phyloP scores from a whole-genome alignment of 2,113 vertebrate species.

The Ptyas mucosa region DNA sequence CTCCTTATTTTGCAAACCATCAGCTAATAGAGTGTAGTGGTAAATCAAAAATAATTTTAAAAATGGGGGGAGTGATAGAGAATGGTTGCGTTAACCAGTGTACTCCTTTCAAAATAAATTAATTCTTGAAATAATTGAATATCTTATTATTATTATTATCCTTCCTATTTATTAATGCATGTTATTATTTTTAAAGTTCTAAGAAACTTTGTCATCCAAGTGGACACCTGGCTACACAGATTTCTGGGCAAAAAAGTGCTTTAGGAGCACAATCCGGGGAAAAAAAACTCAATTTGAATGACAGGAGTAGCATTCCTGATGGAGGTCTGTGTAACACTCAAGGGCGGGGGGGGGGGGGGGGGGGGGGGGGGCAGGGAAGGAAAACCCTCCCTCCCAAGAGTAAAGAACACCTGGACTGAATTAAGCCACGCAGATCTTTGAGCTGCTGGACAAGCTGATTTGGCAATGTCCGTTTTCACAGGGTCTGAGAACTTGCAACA shows the following conservation, averaged over 20 bases:
- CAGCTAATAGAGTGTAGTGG: neutral
- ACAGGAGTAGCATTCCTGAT: neutral
- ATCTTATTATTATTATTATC: neutral
- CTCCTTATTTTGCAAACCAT: neutral
- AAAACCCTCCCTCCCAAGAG: neutral
- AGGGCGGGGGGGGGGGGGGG: neutral
- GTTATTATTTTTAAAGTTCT: neutral
- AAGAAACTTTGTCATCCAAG: neutral
- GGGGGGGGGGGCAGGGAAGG: neutral
- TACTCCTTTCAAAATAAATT: neutral
- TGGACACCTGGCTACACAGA: neutral
- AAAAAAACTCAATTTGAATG: neutral
- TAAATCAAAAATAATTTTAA: neutral
- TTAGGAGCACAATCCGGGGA: neutral
- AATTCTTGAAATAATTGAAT: neutral
- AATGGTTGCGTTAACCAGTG: neutral
- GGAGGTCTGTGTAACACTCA: neutral
- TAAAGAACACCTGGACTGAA: fast-evolving
- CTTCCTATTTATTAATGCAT: neutral
- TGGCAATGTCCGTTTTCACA: slow-evolving; percentile 26
- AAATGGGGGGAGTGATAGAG: neutral
- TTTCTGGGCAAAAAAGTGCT: neutral
- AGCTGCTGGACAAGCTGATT: neutral
- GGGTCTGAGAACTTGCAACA: slow-evolving; percentile 34
- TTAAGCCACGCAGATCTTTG: neutral